phyloP scores from a whole-genome alignment of 2,113 vertebrate genomes.

The Scomber japonicus region DNA sequence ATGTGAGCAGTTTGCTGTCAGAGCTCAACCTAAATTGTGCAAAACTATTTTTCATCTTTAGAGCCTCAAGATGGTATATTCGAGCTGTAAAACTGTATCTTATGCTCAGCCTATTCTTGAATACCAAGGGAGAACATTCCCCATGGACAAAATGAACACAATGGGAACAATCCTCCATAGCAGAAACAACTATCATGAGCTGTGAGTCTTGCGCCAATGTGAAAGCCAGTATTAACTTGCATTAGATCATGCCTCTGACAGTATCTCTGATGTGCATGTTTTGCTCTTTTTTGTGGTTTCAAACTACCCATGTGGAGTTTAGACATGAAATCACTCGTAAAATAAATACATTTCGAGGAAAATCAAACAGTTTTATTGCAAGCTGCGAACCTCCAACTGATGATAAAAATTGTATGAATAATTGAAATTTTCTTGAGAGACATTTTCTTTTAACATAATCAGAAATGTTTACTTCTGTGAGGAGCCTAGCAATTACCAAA shows the following conservation, averaged over 20 bases:
- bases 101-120: slow-evolving; percentile 27
- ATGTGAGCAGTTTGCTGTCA: slow-evolving; percentile 40
- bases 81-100: slow-evolving; percentile 37
- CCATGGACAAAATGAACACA: slow-evolving; percentile 51
- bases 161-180: slow-evolving; percentile 35
- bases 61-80: slow-evolving; percentile 31
- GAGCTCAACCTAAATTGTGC: slow-evolving; percentile 22
- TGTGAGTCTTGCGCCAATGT: slow-evolving; percentile 23
- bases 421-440: slow-evolving; percentile 42
- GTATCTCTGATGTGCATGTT: slow-evolving; percentile 15
- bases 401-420: slow-evolving; percentile 39
- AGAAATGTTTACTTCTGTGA: slow-evolving; percentile 43
- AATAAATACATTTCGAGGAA: slow-evolving; percentile 35
- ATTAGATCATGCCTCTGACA: slow-evolving; percentile 47
- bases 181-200: slow-evolving; percentile 43
- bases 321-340: slow-evolving; percentile 40
- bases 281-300: slow-evolving; percentile 13
- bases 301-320: slow-evolving; percentile 21
- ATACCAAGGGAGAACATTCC: slow-evolving; percentile 45
- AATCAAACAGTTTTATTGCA: slow-evolving; percentile 49
- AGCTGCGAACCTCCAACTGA: slow-evolving; percentile 30
- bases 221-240: slow-evolving; percentile 44
- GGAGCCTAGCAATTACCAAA: slow-evolving; percentile 34
- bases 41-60: slow-evolving; percentile 1
- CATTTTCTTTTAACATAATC: slow-evolving; percentile 35